These are phyloP conservation scores for Callocephalon fimbriatum DNA, from an alignment of 2,113 vertebrate species.

Conservation along the genomic window DNA sequence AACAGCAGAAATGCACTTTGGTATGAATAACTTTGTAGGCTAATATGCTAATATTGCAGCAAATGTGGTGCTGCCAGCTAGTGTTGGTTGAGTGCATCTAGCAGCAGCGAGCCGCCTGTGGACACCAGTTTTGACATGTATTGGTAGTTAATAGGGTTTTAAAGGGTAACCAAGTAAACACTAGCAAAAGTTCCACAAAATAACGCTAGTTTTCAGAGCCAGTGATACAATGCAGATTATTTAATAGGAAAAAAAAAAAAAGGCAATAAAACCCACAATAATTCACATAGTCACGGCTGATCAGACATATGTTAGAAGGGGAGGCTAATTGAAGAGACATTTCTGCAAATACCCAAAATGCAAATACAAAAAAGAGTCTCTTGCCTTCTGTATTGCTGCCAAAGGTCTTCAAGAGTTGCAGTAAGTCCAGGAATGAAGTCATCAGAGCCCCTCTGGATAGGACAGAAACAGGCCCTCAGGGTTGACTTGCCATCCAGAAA, in stretches of 20 bases:
- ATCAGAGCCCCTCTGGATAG: neutral
- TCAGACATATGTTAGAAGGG: neutral
- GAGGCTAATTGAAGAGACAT: neutral
- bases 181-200: neutral
- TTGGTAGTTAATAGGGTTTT: neutral
- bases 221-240: neutral
- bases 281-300: neutral
- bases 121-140: neutral
- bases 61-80: neutral
- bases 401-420: neutral
- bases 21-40: neutral
- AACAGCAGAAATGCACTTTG: slow-evolving; percentile 2
- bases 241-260: neutral
- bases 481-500: neutral
- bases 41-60: neutral
- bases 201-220: neutral
- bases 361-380: neutral
- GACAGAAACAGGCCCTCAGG: neutral
- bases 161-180: neutral
- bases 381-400: neutral
- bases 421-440: neutral
- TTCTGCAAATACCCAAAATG: neutral
- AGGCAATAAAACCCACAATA: neutral
- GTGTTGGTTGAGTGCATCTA: neutral
- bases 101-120: neutral